phyloP scores from a whole-genome alignment of 2,797 vertebrate species.

The Pangasius larnaudii region DNA sequence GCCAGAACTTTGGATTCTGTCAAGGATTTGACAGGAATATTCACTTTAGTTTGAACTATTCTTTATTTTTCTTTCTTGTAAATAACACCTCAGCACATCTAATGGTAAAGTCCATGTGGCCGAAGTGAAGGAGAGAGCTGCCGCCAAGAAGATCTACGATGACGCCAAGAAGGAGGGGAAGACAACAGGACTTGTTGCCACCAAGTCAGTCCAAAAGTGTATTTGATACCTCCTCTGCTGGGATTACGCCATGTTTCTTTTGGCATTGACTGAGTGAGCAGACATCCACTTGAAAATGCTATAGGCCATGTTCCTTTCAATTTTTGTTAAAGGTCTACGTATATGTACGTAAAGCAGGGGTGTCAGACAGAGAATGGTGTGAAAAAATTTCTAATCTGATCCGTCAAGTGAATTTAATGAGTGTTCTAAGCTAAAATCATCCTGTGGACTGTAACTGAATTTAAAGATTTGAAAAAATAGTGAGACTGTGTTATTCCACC shows the following conservation, averaged over 20 bases:
- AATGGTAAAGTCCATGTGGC: conserved; percentile 79
- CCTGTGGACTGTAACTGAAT: neutral
- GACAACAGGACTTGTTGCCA: conserved; percentile 82
- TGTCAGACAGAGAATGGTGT: neutral
- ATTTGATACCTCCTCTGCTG: conserved; percentile 42
- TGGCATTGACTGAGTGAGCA: conserved; percentile 40
- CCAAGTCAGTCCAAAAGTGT: conserved; percentile 76
- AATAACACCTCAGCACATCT: conserved; percentile 71
- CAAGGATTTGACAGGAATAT: neutral
- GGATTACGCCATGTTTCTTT: conserved; percentile 40
- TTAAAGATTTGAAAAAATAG: neutral
- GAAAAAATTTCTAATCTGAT: neutral
- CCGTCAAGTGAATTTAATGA: neutral
- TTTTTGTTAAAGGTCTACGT: neutral
- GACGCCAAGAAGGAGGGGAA: conserved; percentile 82
- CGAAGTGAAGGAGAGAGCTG: conserved; percentile 83
- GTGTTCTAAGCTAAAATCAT: neutral
- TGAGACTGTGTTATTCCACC: neutral
- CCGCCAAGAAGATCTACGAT: conserved; percentile 86
- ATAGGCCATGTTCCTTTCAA: neutral
- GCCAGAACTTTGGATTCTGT: neutral
- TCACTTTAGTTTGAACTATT: neutral
- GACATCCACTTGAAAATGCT: conserved; percentile 27
- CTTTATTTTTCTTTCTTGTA: conserved; percentile 10
- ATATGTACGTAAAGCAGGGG: conserved; percentile 14